These are phyloP conservation scores for Rynchops niger DNA, from an alignment of 2,113 vertebrate genomes.

Conservation along the genomic window DNA sequence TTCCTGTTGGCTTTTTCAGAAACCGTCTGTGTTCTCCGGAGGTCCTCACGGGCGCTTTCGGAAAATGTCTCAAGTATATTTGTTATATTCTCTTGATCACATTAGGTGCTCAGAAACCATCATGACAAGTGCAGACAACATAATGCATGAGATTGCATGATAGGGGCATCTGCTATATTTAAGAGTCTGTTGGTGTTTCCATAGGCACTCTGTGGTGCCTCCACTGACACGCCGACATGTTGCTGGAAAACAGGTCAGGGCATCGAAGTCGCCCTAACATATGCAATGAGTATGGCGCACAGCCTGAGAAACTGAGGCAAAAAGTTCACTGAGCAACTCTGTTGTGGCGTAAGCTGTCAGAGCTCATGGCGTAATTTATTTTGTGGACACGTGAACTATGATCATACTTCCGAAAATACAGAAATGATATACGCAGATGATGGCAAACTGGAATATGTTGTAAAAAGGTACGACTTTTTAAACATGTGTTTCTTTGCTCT, in stretches of 20 bases:
- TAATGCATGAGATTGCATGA: background rate
- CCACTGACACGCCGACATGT: background rate
- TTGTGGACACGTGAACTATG: background rate
- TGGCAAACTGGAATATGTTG: background rate
- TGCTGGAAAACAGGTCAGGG: background rate
- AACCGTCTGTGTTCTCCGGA: background rate
- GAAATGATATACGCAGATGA: accelerated
- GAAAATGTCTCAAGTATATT: background rate
- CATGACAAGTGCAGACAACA: background rate
- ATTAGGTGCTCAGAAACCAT: background rate
- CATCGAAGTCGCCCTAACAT: accelerated
- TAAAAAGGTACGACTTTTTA: background rate
- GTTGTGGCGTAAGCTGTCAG: background rate
- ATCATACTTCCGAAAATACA: background rate
- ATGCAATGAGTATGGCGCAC: background rate
- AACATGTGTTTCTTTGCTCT: background rate
- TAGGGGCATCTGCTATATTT: background rate
- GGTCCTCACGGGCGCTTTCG: background rate
- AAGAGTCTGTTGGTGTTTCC: background rate
- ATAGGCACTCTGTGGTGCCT: background rate
- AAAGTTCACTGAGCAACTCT: background rate
- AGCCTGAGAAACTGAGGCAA: background rate
- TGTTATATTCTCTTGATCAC: background rate
- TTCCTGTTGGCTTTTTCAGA: background rate
- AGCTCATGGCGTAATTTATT: background rate